Evolutionary conservation across 2,797 vertebrate genomes (phyloP).

Genomic region (Oreochromis grahami): DNA sequence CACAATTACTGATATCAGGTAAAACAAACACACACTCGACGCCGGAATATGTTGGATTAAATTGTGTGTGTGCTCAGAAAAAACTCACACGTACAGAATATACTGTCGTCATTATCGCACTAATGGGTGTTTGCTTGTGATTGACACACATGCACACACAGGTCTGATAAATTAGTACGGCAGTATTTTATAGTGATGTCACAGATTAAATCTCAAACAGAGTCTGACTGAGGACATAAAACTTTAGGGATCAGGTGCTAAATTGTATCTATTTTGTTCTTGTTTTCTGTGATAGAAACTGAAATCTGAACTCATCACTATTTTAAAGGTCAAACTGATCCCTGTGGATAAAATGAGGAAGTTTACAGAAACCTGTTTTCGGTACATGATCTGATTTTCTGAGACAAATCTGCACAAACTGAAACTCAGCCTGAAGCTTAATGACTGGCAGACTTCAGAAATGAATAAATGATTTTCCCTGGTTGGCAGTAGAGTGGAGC

Average conservation of each 20-base stretch:
- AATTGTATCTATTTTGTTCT: neutral
- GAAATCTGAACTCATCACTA: neutral
- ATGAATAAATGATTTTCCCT: neutral
- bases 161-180: accelerated
- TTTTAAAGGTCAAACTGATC: neutral
- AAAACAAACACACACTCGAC: neutral
- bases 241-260: neutral
- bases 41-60: neutral
- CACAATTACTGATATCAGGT: neutral
- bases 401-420: neutral
- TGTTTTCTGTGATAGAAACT: neutral
- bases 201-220: neutral
- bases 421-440: neutral
- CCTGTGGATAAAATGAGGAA: neutral
- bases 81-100: neutral
- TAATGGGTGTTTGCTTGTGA: neutral
- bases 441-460: neutral
- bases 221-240: neutral
- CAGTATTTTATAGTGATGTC: neutral
- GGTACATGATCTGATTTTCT: neutral
- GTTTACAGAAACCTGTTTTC: neutral
- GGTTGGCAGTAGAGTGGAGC: neutral
- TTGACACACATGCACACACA: neutral
- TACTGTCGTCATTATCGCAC: neutral
- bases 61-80: neutral